Evolutionary conservation across 2,797 vertebrate species (phyloP).

Genomic region (Schizopygopsis malacanthus): DNA sequence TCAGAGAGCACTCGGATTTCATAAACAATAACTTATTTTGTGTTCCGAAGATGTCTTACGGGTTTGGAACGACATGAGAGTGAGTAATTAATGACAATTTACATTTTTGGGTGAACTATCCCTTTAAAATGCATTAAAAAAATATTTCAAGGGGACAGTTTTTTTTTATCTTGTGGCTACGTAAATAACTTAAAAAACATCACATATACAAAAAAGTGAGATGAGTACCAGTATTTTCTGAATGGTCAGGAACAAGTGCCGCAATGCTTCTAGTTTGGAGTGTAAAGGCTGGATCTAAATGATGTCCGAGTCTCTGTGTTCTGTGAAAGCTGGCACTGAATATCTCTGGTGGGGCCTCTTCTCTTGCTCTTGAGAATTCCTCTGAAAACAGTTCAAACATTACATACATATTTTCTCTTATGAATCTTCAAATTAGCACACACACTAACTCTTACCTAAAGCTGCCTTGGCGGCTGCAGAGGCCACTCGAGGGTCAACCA

Average conservation of each 20-base stretch:
- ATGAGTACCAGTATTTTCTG: constrained; percentile 53
- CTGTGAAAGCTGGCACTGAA: constrained; percentile 85
- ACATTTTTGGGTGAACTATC: background rate
- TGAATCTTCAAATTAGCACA: constrained; percentile 10
- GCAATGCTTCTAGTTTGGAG: constrained; percentile 27
- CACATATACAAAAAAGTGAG: background rate
- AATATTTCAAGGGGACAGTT: too few relatives aligned
- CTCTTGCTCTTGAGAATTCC: constrained; percentile 94
- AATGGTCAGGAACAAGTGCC: constrained; percentile 34
- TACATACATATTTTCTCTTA: background rate
- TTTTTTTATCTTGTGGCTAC: background rate
- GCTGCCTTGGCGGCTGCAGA: constrained; percentile 94
- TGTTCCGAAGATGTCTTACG: background rate
- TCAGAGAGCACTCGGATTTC: background rate
- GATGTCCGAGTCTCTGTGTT: constrained; percentile 78
- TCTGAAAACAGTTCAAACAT: constrained; percentile 74
- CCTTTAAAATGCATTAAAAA: constrained; percentile 13
- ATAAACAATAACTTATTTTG: background rate
- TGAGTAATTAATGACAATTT: background rate
- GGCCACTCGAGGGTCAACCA: constrained; percentile 94
- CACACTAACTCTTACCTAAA: constrained; percentile 78
- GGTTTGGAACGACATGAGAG: background rate
- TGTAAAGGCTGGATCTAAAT: constrained; percentile 57
- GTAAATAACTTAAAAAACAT: background rate
- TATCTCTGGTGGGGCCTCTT: constrained; percentile 85